A percentile compares a stretch with the other conserved stretches of the same genome.
Evolutionary conservation across 2,888 invertebrate species (phyloP).

Genomic region (Caradrina kadenii): DNA sequence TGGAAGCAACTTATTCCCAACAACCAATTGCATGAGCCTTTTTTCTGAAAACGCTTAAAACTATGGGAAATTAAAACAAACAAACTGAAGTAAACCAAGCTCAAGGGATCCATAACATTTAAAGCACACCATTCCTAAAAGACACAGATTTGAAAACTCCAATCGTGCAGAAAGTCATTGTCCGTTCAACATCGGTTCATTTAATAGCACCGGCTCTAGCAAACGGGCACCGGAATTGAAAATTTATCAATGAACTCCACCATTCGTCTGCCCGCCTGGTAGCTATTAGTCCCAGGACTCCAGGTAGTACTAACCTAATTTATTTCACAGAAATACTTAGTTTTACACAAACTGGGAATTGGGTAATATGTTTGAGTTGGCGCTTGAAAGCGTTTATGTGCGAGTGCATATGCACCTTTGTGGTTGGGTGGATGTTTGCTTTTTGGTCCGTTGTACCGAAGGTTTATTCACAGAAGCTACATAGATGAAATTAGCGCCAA

Average conservation of each 20-base stretch:
- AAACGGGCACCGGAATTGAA: conserved; percentile 58
- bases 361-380: conserved; percentile 25
- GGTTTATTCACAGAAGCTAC: background rate
- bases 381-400: conserved; percentile 11
- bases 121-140: conserved; percentile 28
- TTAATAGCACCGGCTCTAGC: conserved; percentile 48
- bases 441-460: background rate
- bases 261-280: conserved; percentile 60
- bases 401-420: background rate
- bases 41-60: background rate
- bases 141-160: conserved; percentile 30
- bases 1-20: too few species aligned
- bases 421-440: background rate
- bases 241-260: conserved; percentile 64
- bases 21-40: too few species aligned
- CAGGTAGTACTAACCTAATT: conserved; percentile 26
- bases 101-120: conserved; percentile 2
- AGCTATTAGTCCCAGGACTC: conserved; percentile 50
- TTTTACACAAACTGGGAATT: conserved; percentile 9
- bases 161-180: conserved; percentile 44
- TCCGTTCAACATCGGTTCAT: conserved; percentile 51
- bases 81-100: background rate
- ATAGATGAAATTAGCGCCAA: background rate
- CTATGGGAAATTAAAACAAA: background rate
- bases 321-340: conserved; percentile 23